Percentiles rank a stretch among this genome's conserved stretches.
Conservation (phyloP, 1,140 invertebrate genomes). For the Pentalonia nigronervosa region DNA sequence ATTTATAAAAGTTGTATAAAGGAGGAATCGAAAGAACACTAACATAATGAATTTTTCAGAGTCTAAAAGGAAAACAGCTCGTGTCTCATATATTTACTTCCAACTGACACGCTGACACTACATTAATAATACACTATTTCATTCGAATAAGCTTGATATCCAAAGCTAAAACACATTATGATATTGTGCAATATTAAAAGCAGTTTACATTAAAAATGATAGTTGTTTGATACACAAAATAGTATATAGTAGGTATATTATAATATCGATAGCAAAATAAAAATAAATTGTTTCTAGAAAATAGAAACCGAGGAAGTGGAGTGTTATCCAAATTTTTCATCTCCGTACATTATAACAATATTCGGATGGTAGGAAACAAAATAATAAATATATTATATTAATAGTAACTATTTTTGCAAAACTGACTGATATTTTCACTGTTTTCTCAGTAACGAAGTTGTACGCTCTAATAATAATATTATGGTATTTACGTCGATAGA, state of each 20-base stretch:
- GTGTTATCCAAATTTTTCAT: neutral
- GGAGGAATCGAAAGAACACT: conserved; percentile 13
- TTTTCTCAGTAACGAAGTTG: neutral
- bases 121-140: conserved; percentile 5
- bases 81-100: conserved; percentile 6
- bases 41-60: neutral
- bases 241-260: neutral
- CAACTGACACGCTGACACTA: neutral
- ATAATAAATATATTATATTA: neutral
- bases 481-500: too few species aligned
- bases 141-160: neutral
- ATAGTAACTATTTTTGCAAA: neutral
- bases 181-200: neutral
- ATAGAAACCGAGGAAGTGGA: neutral
- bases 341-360: neutral
- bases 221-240: neutral
- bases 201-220: neutral
- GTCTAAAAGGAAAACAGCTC: neutral
- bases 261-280: neutral
- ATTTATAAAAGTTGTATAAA: neutral
- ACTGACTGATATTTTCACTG: neutral
- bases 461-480: too few species aligned
- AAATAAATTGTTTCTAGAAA: neutral
- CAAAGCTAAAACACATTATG: neutral
- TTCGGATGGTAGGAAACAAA: neutral